phyloP scores from a whole-genome alignment of 2,113 vertebrate species.

The Paratilapia polleni region DNA sequence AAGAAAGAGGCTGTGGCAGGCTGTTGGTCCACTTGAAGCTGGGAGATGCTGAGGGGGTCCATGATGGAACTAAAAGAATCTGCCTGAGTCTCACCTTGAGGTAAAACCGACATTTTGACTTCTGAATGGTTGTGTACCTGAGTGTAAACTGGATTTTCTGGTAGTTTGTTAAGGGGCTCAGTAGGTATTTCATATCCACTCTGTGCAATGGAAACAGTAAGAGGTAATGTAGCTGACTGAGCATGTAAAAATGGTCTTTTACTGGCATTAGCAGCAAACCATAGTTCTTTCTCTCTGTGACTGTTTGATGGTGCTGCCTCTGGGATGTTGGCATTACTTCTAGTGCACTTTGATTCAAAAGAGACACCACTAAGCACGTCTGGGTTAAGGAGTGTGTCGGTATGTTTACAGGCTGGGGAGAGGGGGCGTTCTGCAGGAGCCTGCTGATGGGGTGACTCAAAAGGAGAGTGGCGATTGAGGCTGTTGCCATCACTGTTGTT shows the following conservation, averaged over 20 bases:
- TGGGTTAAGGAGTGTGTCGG: constrained; percentile 8
- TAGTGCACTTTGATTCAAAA: constrained; percentile 42
- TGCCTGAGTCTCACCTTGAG: constrained; percentile 26
- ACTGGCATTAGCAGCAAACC: neutral
- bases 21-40: constrained; percentile 60
- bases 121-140: neutral
- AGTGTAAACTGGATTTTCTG: neutral
- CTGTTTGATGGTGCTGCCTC: constrained; percentile 23
- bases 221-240: neutral
- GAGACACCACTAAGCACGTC: constrained; percentile 23
- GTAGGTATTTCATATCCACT: neutral
- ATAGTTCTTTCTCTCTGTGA: neutral
- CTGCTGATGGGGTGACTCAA: constrained; percentile 15
- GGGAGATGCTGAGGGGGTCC: constrained; percentile 69
- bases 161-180: neutral
- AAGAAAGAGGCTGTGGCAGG: constrained; percentile 23
- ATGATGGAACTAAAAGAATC: constrained; percentile 50
- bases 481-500: constrained; percentile 32
- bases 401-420: constrained; percentile 69
- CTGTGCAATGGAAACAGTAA: neutral
- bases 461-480: neutral
- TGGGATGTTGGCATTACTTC: constrained; percentile 22
- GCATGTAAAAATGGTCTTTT: neutral
- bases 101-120: neutral
- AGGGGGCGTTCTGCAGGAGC: constrained; percentile 79